These are phyloP conservation scores for Drosophila conformis DNA, from an alignment of 2,888 invertebrate genomes.

Conservation along the genomic window DNA sequence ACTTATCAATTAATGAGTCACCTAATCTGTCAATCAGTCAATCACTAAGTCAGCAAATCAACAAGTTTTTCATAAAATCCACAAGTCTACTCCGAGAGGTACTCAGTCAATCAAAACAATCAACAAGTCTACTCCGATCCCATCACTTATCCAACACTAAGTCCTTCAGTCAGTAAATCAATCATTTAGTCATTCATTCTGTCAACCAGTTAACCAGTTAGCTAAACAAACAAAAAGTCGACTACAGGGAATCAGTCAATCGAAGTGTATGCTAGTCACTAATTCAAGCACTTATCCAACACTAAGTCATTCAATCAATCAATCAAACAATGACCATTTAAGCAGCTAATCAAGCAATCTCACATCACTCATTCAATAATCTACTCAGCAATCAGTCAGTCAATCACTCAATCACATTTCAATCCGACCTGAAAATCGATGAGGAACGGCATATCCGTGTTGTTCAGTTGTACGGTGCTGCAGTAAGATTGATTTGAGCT, in stretches of 20 bases:
- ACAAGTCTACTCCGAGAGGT: not conserved
- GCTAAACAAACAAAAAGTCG: too few species aligned
- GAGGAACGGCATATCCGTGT: conserved; percentile 88
- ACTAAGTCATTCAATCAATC: too few species aligned
- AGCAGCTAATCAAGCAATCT: not conserved
- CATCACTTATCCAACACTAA: too few species aligned
- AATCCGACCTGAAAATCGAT: conserved; percentile 88
- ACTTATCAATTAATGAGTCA: not conserved
- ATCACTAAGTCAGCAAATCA: not conserved
- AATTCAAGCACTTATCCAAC: too few species aligned
- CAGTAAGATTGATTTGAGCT: conserved; percentile 90
- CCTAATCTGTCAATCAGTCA: not conserved
- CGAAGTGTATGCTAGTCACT: not conserved
- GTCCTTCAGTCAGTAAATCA: not conserved
- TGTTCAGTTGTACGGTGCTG: conserved; percentile 89
- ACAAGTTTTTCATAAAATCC: too few species aligned
- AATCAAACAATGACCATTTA: not conserved
- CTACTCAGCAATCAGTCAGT: not conserved
- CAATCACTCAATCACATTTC: not conserved
- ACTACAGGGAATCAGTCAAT: not conserved
- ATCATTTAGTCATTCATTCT: not conserved
- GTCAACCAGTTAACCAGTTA: too few species aligned
- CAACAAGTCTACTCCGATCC: not conserved
- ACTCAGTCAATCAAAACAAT: not conserved
- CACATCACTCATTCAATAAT: not conserved